Conservation (phyloP, 2,113 vertebrate genomes). For the Tetrax tetrax region DNA sequence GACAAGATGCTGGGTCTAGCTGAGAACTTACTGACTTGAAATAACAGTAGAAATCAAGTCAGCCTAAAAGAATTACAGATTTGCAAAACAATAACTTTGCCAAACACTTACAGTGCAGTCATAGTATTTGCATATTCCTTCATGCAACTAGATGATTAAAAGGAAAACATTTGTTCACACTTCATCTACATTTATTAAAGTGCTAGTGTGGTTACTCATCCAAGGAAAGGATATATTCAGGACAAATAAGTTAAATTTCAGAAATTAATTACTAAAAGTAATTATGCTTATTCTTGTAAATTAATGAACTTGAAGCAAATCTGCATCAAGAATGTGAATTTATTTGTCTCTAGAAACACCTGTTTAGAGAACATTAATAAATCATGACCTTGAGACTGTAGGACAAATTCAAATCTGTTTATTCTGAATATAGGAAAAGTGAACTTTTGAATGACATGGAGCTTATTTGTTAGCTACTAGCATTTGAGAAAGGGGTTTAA, state of each 20-base stretch:
- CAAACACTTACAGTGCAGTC: slow-evolving; percentile 6
- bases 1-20: neutral
- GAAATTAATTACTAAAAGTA: slow-evolving; percentile 49
- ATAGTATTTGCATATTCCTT: slow-evolving; percentile 32
- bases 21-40: neutral
- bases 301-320: slow-evolving; percentile 31
- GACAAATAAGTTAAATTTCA: slow-evolving; percentile 44
- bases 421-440: neutral
- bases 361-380: neutral
- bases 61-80: slow-evolving; percentile 1
- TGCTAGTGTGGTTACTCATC: neutral
- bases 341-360: slow-evolving; percentile 19
- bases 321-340: neutral
- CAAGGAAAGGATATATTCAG: slow-evolving; percentile 22
- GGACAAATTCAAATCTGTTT: neutral
- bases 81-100: slow-evolving; percentile 15
- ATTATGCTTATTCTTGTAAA: slow-evolving; percentile 52
- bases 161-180: slow-evolving; percentile 59
- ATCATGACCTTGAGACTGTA: neutral
- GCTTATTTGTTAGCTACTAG: neutral
- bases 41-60: slow-evolving; percentile 1
- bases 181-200: slow-evolving; percentile 51
- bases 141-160: slow-evolving; percentile 21
- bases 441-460: neutral
- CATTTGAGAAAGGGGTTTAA: neutral